Evolutionary conservation across 2,797 vertebrate genomes (phyloP), one percentile per base, ranked within the genome.

Genomic region (Tarsius wallacei): DNA sequence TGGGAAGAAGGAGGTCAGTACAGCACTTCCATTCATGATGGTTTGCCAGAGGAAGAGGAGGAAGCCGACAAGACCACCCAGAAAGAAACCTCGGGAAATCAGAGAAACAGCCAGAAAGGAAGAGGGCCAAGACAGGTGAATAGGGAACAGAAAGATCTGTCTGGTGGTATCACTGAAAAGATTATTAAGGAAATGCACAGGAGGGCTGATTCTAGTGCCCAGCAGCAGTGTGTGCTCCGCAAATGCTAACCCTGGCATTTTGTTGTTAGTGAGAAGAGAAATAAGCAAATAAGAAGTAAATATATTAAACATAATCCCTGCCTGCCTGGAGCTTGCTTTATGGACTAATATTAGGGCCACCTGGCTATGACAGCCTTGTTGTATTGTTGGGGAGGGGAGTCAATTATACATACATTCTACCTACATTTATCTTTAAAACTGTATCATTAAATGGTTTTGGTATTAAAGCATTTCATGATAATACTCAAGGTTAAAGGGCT

Each of bases 1-100:
- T 17, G n/a, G 36, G 76, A 55, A 53, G 70, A 59, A 73, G 68
- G 36, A 64, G 74, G 55, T 24, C 1, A 7, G 26, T 1, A 8
- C 0, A 2, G 36, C 7, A 9, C 15, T 59, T 4, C 73, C 21
- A n/a, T 1, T 49, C 26, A 74, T 33, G 86, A 57, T 0, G 55
- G 53, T 16, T 16, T 85, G 47, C 12, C 76, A 57, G 61, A 53
- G 22, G 55, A 74, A 87, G 80, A 80, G 49, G 66, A 63, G 0
- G 7, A 66, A 86, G 49, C 8, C 16, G 47, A 10, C 31, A n/a
- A 19, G 21, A 61, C 13, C 19, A 82, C 55, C 14, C 17, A 51
- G 61, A 91, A 55, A 74, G 74, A 64, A 74, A 93, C 14, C 59
- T 57, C 9, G 64, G 87, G 64, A 88, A 93, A 74, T 53, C 22